These are phyloP conservation scores for Hedychridium roseum DNA, from an alignment of 2,888 invertebrate species.

Conservation along the genomic window DNA sequence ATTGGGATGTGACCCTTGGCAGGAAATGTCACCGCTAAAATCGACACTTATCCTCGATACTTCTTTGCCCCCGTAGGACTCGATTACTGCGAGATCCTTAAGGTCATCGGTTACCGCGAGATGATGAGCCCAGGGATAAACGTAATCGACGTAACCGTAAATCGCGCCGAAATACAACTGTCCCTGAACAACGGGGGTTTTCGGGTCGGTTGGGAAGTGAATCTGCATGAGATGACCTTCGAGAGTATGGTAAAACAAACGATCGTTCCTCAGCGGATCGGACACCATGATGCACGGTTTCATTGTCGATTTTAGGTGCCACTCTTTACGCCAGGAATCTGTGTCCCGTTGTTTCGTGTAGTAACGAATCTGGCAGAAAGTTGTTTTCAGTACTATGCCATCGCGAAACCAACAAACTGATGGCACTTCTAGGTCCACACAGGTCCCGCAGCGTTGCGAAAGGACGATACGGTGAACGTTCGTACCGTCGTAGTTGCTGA, in stretches of 20 bases:
- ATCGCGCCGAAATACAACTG: constrained; percentile 35
- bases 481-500: constrained; percentile 44
- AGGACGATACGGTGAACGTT: constrained; percentile 40
- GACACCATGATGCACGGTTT: constrained; percentile 41
- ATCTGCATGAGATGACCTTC: constrained; percentile 52
- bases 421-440: constrained; percentile 41
- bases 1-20: constrained; percentile 45
- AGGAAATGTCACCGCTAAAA: constrained; percentile 33
- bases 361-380: constrained; percentile 54
- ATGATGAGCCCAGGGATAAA: constrained; percentile 55
- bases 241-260: constrained; percentile 46
- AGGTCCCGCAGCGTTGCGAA: constrained; percentile 42
- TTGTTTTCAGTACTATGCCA: constrained; percentile 52
- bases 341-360: constrained; percentile 31
- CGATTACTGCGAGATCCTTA: constrained; percentile 40
- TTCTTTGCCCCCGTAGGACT: constrained; percentile 37
- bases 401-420: constrained; percentile 48
- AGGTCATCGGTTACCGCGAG: constrained; percentile 36
- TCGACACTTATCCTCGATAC: constrained; percentile 33
- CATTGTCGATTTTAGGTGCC: constrained; percentile 38
- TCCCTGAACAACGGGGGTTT: constrained; percentile 13
- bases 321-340: constrained; percentile 40
- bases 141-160: constrained; percentile 43
- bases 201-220: constrained; percentile 20
- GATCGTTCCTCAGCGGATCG: constrained; percentile 37